Evolutionary conservation across 2,113 vertebrate species (phyloP), one percentile per base, ranked within the genome.

Genomic region (Rhinoderma darwinii): DNA sequence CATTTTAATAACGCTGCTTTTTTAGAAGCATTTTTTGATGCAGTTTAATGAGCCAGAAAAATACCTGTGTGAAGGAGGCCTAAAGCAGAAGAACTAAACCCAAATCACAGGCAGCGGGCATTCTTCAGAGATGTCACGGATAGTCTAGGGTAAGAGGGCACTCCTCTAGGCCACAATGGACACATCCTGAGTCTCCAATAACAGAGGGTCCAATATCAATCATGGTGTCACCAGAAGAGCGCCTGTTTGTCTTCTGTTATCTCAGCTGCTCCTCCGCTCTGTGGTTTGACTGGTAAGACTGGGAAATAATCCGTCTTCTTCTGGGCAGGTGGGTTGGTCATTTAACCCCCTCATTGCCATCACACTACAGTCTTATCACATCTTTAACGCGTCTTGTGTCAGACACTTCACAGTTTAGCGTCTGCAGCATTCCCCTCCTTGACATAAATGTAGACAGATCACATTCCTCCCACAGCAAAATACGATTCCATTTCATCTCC

Each of bases 241-340:
- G 83, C 70, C 37, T 76, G 83, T 59, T 84, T 75, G 83, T 76
- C 72, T 84, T 75, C 77, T 84, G 83, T 84, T 84, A 74, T 84
- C 50, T 27, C 83, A 84, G 83, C 83, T 84, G 83, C 83, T 84
- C 17, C 47, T 72, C 12, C 41, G 30, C 14, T 22, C 66, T 39
- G 43, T 68, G 61, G 30, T 84, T 35, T 75, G 47, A 83, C 47
- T 84, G 80, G 80, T 63, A 27, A 18, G n/a, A 32, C 63, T 51
- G 51, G 51, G 51, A 76, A 84, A 61, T 61, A 32, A 84, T 84
- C 72, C 59, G 73, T 84, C 83, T 84, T 84, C n/a, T 61, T 35
- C 25, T n/a, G 63, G 47, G 44, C 82, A 83, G 82, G 66, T 83
- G 66, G 63, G 54, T 39, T 18, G 14, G 54, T 27, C 37, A 27